phyloP scores from a whole-genome alignment of 92 coral and sea anemone genomes.

The Galaxea fascicularis region DNA sequence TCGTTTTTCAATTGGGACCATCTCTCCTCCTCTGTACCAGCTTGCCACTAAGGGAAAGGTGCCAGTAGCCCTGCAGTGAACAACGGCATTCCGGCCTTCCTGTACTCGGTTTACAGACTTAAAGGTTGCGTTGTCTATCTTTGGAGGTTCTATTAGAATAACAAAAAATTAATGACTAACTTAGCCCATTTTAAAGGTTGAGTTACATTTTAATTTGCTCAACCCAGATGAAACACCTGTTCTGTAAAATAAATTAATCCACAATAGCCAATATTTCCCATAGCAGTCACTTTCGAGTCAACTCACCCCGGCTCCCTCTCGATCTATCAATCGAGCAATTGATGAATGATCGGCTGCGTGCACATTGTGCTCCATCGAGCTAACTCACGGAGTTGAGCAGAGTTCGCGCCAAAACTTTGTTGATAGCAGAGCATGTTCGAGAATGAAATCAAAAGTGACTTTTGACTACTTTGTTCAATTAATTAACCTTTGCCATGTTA shows the following conservation, averaged over 20 bases:
- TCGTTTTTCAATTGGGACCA: constrained; percentile 19
- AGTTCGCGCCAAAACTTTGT: no score
- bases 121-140: constrained; percentile 52
- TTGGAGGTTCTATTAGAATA: constrained; percentile 66
- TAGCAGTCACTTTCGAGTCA: no score
- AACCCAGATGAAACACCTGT: no score
- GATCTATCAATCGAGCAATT: background rate
- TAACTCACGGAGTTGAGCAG: no score
- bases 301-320: background rate
- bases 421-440: no score
- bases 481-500: no score
- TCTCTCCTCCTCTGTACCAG: constrained; percentile 69
- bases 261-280: no score
- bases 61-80: constrained; percentile 67
- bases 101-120: constrained; percentile 26
- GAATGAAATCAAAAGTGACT: no score
- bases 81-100: constrained; percentile 63
- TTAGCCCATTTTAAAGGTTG: background rate
- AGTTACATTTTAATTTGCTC: background rate
- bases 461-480: no score
- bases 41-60: constrained; percentile 64
- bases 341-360: background rate
- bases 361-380: no score
- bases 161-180: background rate
- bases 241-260: no score